Percentiles rank a stretch among this genome's conserved stretches.
phyloP scores from a whole-genome alignment of 1,140 invertebrate genomes.

The Drosophila insularis region DNA sequence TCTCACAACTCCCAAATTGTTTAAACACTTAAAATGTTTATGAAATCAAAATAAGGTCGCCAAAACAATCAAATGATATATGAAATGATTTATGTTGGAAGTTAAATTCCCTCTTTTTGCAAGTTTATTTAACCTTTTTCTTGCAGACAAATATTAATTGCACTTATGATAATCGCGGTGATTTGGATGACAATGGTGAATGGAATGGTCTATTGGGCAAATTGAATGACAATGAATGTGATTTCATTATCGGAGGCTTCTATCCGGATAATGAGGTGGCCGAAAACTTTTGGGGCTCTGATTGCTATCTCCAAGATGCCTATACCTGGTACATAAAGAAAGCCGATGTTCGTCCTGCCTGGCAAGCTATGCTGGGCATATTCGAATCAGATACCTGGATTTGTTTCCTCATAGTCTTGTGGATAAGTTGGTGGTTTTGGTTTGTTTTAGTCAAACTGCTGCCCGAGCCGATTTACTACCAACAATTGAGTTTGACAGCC shows the following conservation, averaged over 20 bases:
- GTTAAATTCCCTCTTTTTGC: too few species aligned
- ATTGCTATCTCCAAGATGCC: constrained; percentile 83
- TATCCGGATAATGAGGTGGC: constrained; percentile 84
- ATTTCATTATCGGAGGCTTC: constrained; percentile 84
- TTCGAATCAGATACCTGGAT: constrained; percentile 83
- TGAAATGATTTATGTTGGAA: too few species aligned
- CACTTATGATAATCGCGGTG: constrained; percentile 84
- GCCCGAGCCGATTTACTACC: constrained; percentile 81
- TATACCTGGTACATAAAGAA: constrained; percentile 84
- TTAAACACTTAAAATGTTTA: too few species aligned
- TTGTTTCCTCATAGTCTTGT: constrained; percentile 71
- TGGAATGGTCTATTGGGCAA: constrained; percentile 83
- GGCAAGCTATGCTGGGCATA: constrained; percentile 83
- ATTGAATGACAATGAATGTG: constrained; percentile 79
- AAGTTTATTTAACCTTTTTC: neutral
- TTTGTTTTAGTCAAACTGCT: constrained; percentile 79
- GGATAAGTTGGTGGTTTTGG: constrained; percentile 83
- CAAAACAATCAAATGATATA: too few species aligned
- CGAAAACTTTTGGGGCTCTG: constrained; percentile 83
- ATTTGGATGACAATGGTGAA: constrained; percentile 72
- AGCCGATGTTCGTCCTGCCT: constrained; percentile 81
- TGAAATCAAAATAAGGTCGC: too few species aligned
- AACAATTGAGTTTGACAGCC: constrained; percentile 78
- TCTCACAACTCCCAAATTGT: neutral
- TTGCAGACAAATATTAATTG: constrained; percentile 71